Conservation (phyloP, 2,797 vertebrate genomes). For the Cheirogaleus major region DNA sequence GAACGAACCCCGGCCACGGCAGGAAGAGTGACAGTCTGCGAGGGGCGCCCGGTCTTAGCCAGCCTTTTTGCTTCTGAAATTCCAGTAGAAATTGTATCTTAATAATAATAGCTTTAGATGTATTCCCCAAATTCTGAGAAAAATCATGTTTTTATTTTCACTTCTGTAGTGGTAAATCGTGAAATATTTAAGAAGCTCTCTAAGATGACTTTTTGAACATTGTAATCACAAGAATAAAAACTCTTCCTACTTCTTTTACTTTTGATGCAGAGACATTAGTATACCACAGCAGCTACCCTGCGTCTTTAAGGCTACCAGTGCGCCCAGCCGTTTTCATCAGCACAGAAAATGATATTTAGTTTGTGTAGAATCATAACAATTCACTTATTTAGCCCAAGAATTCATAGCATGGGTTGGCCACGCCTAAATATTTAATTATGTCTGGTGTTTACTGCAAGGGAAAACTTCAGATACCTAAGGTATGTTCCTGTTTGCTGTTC, state of each 20-base stretch:
- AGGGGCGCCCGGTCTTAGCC: neutral
- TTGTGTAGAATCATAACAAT: neutral
- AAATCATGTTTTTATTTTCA: neutral
- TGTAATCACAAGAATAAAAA: neutral
- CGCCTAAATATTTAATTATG: neutral
- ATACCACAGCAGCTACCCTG: neutral
- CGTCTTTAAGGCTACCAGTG: neutral
- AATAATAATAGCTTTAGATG: neutral
- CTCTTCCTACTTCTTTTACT: neutral
- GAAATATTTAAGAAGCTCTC: neutral
- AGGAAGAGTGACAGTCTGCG: rapidly evolving
- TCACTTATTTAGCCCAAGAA: neutral
- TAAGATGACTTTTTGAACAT: neutral
- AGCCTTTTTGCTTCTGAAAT: neutral
- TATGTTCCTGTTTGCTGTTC: neutral
- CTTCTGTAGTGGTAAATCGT: neutral
- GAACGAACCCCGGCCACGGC: neutral
- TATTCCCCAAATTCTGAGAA: neutral
- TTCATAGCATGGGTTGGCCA: too few species aligned
- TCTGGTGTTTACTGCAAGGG: neutral
- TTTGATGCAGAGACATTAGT: neutral
- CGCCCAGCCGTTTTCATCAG: neutral
- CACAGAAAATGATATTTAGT: neutral
- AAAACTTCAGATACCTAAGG: neutral
- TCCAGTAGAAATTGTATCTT: neutral